Evolutionary conservation across 2,888 invertebrate genomes (phyloP), one percentile per base, ranked within the genome.

Genomic region (Gisinianus flammeolus): DNA sequence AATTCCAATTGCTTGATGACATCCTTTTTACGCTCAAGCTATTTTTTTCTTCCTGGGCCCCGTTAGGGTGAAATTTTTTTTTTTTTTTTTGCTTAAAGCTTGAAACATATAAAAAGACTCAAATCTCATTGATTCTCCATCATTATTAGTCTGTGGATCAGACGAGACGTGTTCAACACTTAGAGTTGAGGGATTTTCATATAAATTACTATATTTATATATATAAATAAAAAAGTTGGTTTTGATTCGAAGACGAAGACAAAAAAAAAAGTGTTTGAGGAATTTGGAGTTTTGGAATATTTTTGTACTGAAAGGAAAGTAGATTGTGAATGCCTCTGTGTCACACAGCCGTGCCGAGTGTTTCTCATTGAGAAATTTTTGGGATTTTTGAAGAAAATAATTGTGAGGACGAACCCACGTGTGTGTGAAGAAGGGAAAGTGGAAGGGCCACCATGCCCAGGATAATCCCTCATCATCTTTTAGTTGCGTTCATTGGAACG

Each of bases 1-100:
- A 78, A 80, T 80, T 80, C 58, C n/a, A 31, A 22, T 82, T 84
- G 84, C 79, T 77, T 77, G 80, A 83, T 84, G 84, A 83, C 83
- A 85, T 82, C 83, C 82, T 83, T 83, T 85, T 83, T 83, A 85
- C 83, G 84, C 84, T 83, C 76, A 81, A 80, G 77, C 81, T 81
- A 75, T 79, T 81, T 83, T 80, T 83, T 81, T 83, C 84, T 83
- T 83, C 84, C 84, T 83, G 82, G 76, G 76, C 68, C 44, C 76
- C 73, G 58, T 68, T 77, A 72, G 76, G 74, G 79, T 73, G 78
- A 80, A 80, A 80, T 58, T 76, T 78, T 75, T 73, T 69, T 64
- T 56, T 35, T 31, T 78, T 80, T 54, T 54, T 19, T n/a, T 4
- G 16, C 8, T 54, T 58, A 44, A 44, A 16, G 44, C 44, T 16